Conservation (phyloP, 1,140 invertebrate genomes). For the Pemphigus obesinymphae region DNA sequence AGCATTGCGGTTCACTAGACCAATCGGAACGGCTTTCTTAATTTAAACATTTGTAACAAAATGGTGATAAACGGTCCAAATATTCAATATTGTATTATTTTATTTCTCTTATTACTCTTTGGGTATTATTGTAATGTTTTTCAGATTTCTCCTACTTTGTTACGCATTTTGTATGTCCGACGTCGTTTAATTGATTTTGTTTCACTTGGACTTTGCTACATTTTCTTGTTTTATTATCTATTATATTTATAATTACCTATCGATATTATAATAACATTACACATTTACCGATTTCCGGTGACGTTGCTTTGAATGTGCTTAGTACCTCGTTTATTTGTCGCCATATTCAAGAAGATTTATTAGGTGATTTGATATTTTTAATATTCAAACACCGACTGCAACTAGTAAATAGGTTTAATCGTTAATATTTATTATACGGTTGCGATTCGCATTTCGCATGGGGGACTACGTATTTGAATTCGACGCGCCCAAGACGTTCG, state of each 20-base stretch:
- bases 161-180: not conserved
- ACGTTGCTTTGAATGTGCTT: no score
- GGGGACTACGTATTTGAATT: constrained; percentile 4
- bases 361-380: not conserved
- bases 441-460: no score
- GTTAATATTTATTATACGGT: no score
- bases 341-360: not conserved
- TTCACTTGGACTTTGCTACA: not conserved
- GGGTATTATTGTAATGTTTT: no score
- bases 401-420: no score
- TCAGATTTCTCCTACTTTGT: not conserved
- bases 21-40: not conserved
- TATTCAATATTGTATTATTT: no score
- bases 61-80: not conserved
- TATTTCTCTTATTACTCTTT: no score
- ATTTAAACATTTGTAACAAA: not conserved
- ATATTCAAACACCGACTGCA: not conserved
- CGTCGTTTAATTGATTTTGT: not conserved
- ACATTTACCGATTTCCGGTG: no score
- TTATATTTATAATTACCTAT: not conserved
- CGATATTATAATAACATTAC: no score
- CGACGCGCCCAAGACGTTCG: not conserved
- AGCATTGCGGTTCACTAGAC: not conserved
- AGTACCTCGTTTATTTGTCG: not conserved
- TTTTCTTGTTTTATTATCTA: not conserved